These are phyloP conservation scores for Empidonax traillii DNA, from an alignment of 2,113 vertebrate species.

Conservation along the genomic window DNA sequence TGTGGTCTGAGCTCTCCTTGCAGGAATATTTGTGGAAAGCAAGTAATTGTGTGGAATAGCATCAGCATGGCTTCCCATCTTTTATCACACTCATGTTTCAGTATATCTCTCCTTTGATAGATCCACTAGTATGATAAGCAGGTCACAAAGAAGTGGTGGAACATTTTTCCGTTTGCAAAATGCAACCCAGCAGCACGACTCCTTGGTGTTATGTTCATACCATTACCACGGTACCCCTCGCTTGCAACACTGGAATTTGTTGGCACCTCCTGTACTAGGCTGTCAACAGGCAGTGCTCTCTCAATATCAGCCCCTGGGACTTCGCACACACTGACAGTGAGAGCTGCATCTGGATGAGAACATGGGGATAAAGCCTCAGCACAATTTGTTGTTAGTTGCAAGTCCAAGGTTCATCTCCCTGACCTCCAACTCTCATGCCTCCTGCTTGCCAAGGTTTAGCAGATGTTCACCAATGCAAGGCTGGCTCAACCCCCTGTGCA, in stretches of 20 bases:
- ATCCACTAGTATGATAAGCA: neutral
- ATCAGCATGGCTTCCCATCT: neutral
- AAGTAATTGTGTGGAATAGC: neutral
- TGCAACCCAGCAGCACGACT: neutral
- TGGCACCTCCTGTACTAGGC: neutral
- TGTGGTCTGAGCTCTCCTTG: neutral
- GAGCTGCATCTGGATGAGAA: neutral
- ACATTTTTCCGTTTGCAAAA: neutral
- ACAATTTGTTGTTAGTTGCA: neutral
- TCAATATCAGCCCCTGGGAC: neutral
- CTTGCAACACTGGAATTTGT: neutral
- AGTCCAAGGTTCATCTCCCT: neutral
- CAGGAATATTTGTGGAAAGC: neutral
- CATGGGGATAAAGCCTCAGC: neutral
- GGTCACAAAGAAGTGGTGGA: neutral
- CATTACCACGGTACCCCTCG: neutral
- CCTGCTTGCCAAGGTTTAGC: neutral
- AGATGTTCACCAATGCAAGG: neutral
- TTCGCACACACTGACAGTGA: neutral
- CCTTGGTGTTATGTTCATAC: neutral
- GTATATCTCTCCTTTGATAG: neutral
- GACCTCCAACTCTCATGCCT: neutral
- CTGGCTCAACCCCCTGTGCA: neutral
- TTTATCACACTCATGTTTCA: neutral
- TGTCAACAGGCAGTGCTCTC: neutral